Evolutionary conservation across 2,797 vertebrate species (phyloP), one percentile per base, ranked within the genome.

Genomic region (Muscicapa comitata): DNA sequence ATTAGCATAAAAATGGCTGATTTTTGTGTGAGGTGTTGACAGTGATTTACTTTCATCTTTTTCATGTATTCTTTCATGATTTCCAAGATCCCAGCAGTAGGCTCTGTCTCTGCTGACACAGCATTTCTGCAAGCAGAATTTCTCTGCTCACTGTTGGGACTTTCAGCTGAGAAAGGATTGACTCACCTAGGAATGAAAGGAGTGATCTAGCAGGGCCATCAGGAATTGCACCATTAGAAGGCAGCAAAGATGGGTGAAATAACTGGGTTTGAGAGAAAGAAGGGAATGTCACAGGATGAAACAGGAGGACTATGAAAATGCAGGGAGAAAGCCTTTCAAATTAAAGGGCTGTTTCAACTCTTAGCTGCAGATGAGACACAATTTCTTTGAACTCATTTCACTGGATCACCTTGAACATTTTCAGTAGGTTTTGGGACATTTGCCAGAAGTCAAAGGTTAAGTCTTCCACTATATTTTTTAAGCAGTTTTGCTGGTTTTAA

Each of bases 401-500:
- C n/a, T 73, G 53, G 71, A 77, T 87, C 71, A 57, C 80, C 71
- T 77, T 77, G 66, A 87, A 77, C 57, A 72, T 62, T 85, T 93
- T 61, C 45, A 57, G 59, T 7, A 63, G 38, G 23, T 57, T 85
- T 90, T 55, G 75, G 78, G 90, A 74, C 68, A 77, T 17, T 74
- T 25, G 9, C 23, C 43, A 83, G 57, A 79, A 92, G 81, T 93
- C 74, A 91, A 85, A 95, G 42, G 86, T 91, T 89, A 85, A 85
- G 35, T 53, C 72, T 88, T 92, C 38, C 28, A 37, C 67, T 85
- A 0, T 51, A 74, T 89, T 89, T 93, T 79, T 76, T 29, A 65
- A 89, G 75, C 58, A 83, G 88, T 80, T 94, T 93, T 61, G 38
- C 78, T 91, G 72, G 31, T 71, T 95, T 94, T 80, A 95, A 74